These are phyloP conservation scores for Smittia sp. DNA, from an alignment of 2,888 invertebrate species.

Conservation along the genomic window DNA sequence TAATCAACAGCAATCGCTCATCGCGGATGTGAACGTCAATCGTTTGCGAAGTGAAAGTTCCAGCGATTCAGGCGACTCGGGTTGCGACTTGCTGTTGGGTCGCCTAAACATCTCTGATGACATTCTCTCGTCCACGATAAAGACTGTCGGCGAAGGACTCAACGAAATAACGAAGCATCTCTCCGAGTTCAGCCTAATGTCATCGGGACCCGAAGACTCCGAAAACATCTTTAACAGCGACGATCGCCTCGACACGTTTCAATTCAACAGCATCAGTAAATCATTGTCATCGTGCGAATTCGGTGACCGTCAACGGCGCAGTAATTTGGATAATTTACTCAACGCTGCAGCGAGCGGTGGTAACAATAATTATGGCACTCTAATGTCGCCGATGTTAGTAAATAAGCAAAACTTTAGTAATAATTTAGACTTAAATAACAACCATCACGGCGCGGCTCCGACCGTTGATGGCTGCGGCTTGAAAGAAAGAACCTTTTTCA, in stretches of 20 bases:
- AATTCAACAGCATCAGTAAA: conserved; percentile 9
- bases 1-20: not conserved
- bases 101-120: conserved; percentile 52
- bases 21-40: not conserved
- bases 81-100: conserved; percentile 51
- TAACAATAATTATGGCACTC: not conserved
- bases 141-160: conserved; percentile 4
- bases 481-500: conserved; percentile 16
- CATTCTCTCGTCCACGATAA: conserved; percentile 45
- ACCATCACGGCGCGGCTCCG: not conserved
- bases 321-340: conserved; percentile 15
- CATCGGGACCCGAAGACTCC: not conserved
- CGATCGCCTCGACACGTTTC: not conserved
- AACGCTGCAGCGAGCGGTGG: not conserved
- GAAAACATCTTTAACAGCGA: not conserved
- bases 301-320: not conserved
- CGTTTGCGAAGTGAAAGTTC: conserved; percentile 44
- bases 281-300: conserved; percentile 20
- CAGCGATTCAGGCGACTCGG: conserved; percentile 49
- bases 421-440: conserved; percentile 18
- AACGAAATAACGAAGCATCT: conserved; percentile 20
- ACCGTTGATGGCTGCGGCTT: not conserved
- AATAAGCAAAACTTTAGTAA: conserved; percentile 26
- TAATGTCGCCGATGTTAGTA: conserved; percentile 29
- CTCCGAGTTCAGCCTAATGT: conserved; percentile 18